These are phyloP conservation scores for Caradrina kadenii DNA, from an alignment of 2,888 invertebrate genomes.

Conservation along the genomic window DNA sequence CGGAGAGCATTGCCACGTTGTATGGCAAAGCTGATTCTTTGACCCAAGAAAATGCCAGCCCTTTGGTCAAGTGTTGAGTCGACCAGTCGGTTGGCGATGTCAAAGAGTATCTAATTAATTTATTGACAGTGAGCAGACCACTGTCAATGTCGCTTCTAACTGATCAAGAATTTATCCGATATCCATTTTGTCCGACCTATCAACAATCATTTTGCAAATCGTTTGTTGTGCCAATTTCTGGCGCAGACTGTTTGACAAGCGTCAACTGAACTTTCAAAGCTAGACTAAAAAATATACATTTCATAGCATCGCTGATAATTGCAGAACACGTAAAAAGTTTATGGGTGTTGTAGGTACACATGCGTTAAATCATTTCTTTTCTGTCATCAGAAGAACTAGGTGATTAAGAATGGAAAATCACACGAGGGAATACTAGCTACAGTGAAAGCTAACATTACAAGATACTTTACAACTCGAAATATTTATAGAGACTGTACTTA, in stretches of 20 bases:
- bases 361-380: slow-evolving; percentile 8
- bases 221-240: slow-evolving; percentile 36
- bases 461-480: neutral
- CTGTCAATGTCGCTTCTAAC: slow-evolving; percentile 11
- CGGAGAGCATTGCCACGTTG: too few species aligned
- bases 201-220: slow-evolving; percentile 27
- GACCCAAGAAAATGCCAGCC: too few species aligned
- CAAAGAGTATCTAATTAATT: slow-evolving; percentile 20
- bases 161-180: slow-evolving; percentile 6
- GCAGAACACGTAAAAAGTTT: slow-evolving; percentile 24
- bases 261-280: slow-evolving; percentile 51
- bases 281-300: slow-evolving; percentile 42
- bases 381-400: slow-evolving; percentile 6
- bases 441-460: neutral
- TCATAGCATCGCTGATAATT: slow-evolving; percentile 37
- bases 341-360: neutral
- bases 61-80: too few species aligned
- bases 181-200: slow-evolving; percentile 9
- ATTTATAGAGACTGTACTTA: too few species aligned
- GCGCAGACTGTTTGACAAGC: slow-evolving; percentile 47
- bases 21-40: too few species aligned
- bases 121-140: slow-evolving; percentile 16
- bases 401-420: neutral
- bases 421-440: neutral
- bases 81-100: too few species aligned